Evolutionary conservation across 2,888 invertebrate species (phyloP), one percentile per base, ranked within the genome.

Genomic region (Phasia obesa): DNA sequence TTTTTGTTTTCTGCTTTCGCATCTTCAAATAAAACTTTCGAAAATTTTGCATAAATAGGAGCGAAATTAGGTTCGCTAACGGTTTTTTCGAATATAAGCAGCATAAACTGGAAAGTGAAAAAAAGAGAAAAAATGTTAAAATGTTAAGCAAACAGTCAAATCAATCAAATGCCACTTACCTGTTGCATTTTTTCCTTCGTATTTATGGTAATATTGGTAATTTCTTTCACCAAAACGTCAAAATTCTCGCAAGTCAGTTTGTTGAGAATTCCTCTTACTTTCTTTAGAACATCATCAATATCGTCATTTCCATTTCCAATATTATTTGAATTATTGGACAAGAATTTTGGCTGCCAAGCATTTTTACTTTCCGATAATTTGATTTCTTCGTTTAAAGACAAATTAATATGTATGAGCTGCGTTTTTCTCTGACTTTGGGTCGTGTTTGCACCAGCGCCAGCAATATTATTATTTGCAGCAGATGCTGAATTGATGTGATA

Each of bases 31-130:
- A 90, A 84, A 31, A 89, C 88, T 84, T 90, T 90, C 75, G 90
- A 90, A 59, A 90, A 90, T 19, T 89, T 89, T 0, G 90, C 90
- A 77, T 90, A 90, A 0, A 89, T 90, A 11, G 90, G 90, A 0
- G 90, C 90, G 73, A 90, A 90, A 82, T 90, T 90, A 0, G 90
- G 90, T 47, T 90, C 90, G 49, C 90, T 90, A 1, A 90, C 87
- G 3, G 90, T 90, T 84, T 90, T 90, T 77, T 90, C 90, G n/a
- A 90, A 90, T 23, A 90, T 90, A 7, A 90, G 84, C 67, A 90
- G 81, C 90, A 90, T 90, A 3, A 90, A 88, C 88, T 90, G 47
- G n/a, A n/a, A 67, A 69, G n/a, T n/a, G n/a, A n/a, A n/a, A n/a
- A n/a, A n/a, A 70, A 65, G 9, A 3, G 2, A 60, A 31, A 35